phyloP scores from a whole-genome alignment of 1,140 invertebrate species.

The Stegodyphus dumicola region DNA sequence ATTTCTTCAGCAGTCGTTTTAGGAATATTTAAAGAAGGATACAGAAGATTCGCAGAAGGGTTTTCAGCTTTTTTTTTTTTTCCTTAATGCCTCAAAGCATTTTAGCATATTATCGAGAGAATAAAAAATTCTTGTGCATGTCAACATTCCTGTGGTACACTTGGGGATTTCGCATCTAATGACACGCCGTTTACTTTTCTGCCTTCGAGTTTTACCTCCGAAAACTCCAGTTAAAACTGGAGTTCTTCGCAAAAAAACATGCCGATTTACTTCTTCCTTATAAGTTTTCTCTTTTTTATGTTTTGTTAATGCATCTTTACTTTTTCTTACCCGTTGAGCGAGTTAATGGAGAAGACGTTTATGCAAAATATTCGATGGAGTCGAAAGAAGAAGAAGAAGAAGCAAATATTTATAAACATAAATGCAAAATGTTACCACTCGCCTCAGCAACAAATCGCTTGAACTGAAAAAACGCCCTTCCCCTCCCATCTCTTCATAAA shows the following conservation, averaged over 20 bases:
- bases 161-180: slow-evolving; percentile 46
- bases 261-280: slow-evolving; percentile 28
- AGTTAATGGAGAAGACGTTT: slow-evolving; percentile 51
- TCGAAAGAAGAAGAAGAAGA: neutral
- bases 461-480: neutral
- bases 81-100: slow-evolving; percentile 43
- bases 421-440: slow-evolving; percentile 47
- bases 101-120: slow-evolving; percentile 52
- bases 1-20: slow-evolving; percentile 20
- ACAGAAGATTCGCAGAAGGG: slow-evolving; percentile 1
- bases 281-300: slow-evolving; percentile 15
- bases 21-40: slow-evolving; percentile 49
- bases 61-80: neutral
- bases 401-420: slow-evolving; percentile 56
- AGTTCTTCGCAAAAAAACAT: slow-evolving; percentile 14
- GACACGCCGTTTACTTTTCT: slow-evolving; percentile 24
- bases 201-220: slow-evolving; percentile 23
- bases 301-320: slow-evolving; percentile 19
- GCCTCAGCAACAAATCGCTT: slow-evolving; percentile 31
- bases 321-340: slow-evolving; percentile 14
- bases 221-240: slow-evolving; percentile 23
- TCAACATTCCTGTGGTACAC: slow-evolving; percentile 20
- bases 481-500: too few species aligned
- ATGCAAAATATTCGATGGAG: slow-evolving; percentile 33
- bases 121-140: slow-evolving; percentile 24